Evolutionary conservation across 1,140 invertebrate species (phyloP), one percentile per base, ranked within the genome.

Genomic region (Marisa cornuarietis): DNA sequence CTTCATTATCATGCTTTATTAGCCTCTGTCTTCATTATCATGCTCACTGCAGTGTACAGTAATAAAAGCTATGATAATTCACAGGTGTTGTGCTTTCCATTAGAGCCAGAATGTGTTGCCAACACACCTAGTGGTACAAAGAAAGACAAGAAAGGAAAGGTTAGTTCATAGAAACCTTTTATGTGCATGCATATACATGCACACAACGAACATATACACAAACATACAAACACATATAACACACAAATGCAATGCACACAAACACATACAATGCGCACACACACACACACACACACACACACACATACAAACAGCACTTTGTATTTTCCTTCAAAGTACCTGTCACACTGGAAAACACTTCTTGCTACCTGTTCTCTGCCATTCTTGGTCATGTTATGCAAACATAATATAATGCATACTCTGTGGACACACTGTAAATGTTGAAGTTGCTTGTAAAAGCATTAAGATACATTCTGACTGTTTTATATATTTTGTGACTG

Each of bases 81-180:
- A 18, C 82, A 88, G 87, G 84, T 87, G 16, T 73, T 86, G 66
- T 83, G 82, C 66, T 86, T 84, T 58, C 86, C 85, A 20, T 9
- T 71, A 42, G 83, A 84, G 51, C 77, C 80, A 71, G 85, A 85
- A 42, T 79, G 62, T 69, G 72, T 81, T 26, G 58, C 66, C 7
- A 71, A 82, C 54, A 69, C 77, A 16, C 76, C 66, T 24, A 80
- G 71, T 24, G 71, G 80, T 22, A 84, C 81, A 31, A 82, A 78
- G 82, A n/a, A n/a, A n/a, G 82, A 75, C 69, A 79, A 81, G 51
- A 82, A 80, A 79, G 78, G 58, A 58, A 82, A 83, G 76, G 83
- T 81, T 71, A 69, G 76, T 52, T 2, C 52, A 16, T 68, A 13
- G 20, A 68, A 51, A 22, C 54, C 16, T 18, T 58, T 58, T 58